Base-by-base conservation (phyloP, 2,888 invertebrate genomes). In the Lysandra coridon region DNA sequence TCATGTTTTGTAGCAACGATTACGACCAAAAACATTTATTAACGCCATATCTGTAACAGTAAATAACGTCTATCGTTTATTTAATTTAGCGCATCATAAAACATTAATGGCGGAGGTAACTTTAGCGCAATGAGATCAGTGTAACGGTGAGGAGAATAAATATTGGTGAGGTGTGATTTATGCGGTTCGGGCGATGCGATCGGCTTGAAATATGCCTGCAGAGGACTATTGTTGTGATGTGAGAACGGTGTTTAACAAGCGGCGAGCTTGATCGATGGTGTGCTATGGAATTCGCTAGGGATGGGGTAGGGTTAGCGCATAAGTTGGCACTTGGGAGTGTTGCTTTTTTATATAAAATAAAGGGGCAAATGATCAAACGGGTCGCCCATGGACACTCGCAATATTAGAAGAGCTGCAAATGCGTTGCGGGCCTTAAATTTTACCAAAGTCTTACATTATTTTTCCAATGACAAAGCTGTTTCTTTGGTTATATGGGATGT, bases 171-270 rank as follows among this genome's bases (percentile, higher is more conserved):
- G 89, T 91, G 88, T 93, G 94, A 94, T 94, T 94, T 94, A 94
- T 94, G 89, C 88, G 87, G 90, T 40, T 88, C 89, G 84, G 87
- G 91, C 90, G 91, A 93, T 92, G 92, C 89, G 91, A 90, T 90
- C 89, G 90, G 88, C 88, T 92, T 94, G 93, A 94, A 94, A 93
- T 94, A 94, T 93, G 92, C 93, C 91, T 87, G 90, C 90, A 88
- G 88, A 89, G 88, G 88, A 90, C 93, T 89, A 93, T 93, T 93
- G 93, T 92, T 92, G 92, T 90, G 92, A 92, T 92, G 93, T 92
- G 93, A 92, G 93, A 93, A 93, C 92, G 89, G 92, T 92, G 92
- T 92, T 91, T 93, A 93, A 93, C 93, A 93, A 93, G 92, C 92
- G 88, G 89, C 89, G 87, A 89, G 88, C 88, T 91, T 91, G 92